Percentiles rank a stretch among this genome's conserved stretches.
Conservation (phyloP, 2,797 vertebrate genomes). For the Florisuga fusca region DNA sequence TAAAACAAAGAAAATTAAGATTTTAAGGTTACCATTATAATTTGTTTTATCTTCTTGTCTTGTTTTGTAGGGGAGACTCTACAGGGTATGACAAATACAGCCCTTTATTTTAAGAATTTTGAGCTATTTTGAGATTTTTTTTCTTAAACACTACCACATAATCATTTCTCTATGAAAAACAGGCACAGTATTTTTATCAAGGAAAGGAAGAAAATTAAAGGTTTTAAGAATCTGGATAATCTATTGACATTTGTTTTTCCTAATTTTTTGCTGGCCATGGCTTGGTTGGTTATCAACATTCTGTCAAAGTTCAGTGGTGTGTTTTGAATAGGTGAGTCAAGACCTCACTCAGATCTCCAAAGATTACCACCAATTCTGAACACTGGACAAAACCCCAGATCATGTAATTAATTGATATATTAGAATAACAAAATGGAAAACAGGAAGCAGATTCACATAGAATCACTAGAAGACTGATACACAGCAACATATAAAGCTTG, state of each 20-base stretch:
- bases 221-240: not conserved
- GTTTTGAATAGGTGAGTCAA: not conserved
- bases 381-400: not conserved
- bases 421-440: not conserved
- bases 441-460: not conserved
- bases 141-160: not conserved
- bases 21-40: not conserved
- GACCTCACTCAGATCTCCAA: not conserved
- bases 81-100: not conserved
- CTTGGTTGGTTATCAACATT: not conserved
- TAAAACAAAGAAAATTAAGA: not conserved
- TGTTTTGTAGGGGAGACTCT: not conserved
- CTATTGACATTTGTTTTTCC: not conserved
- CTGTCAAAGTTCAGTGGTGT: not conserved
- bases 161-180: not conserved
- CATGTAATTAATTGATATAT: not conserved
- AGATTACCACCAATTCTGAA: not conserved
- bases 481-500: not conserved
- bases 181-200: not conserved
- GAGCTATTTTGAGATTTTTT: not conserved
- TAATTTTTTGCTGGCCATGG: not conserved
- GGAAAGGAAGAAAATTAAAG: not conserved
- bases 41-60: not conserved
- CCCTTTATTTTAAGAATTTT: not conserved
- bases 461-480: not conserved